Percentiles rank a stretch among this genome's conserved stretches.
Evolutionary conservation across 1,140 invertebrate genomes (phyloP).

Genomic region (Drosophila pseudoobscura): DNA sequence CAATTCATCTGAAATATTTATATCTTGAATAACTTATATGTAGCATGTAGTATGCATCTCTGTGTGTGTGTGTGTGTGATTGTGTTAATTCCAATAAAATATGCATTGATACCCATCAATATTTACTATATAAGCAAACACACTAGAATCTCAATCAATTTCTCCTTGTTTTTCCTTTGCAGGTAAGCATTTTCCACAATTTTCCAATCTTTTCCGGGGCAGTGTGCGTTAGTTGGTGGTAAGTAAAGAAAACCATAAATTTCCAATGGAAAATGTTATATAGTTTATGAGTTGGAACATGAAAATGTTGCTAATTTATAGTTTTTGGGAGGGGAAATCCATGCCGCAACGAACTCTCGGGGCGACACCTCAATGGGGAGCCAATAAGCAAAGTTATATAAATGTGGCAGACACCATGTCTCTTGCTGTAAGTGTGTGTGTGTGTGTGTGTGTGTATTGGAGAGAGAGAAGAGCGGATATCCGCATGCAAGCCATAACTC

Average conservation of each 20-base stretch:
- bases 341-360: slow-evolving; percentile 12
- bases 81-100: slow-evolving; percentile 33
- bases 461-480: slow-evolving; percentile 59
- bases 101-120: slow-evolving; percentile 36
- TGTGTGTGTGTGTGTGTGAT: background rate
- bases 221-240: slow-evolving; percentile 18
- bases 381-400: slow-evolving; percentile 72
- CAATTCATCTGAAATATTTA: slow-evolving; percentile 29
- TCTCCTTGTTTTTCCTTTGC: slow-evolving; percentile 51
- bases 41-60: background rate
- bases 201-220: slow-evolving; percentile 15
- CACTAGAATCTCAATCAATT: slow-evolving; percentile 27
- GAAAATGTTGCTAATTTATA: slow-evolving; percentile 79
- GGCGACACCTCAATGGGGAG: slow-evolving; percentile 62
- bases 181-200: slow-evolving; percentile 63
- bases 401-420: slow-evolving; percentile 31
- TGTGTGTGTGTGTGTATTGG: slow-evolving; percentile 10
- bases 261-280: slow-evolving; percentile 44
- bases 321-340: slow-evolving; percentile 32
- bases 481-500: slow-evolving; percentile 80
- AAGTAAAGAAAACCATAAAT: slow-evolving; percentile 50
- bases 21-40: too few species aligned
- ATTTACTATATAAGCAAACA: slow-evolving; percentile 23
- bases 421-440: slow-evolving; percentile 21
- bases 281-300: slow-evolving; percentile 63